Evolutionary conservation across 2,888 invertebrate genomes (phyloP).

Genomic region (Villa cingulata): DNA sequence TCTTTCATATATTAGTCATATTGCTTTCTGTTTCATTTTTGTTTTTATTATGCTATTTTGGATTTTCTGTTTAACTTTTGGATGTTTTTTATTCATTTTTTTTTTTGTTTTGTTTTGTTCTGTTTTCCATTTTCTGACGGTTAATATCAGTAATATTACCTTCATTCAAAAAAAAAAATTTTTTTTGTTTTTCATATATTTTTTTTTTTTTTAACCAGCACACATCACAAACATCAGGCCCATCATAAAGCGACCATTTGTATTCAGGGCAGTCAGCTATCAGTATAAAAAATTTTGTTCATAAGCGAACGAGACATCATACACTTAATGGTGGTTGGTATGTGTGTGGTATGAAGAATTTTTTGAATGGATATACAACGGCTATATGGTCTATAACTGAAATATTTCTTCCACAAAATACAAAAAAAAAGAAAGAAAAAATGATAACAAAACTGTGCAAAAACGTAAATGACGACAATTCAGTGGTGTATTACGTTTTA

Average conservation of each 20-base stretch:
- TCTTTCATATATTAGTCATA: constrained; percentile 6
- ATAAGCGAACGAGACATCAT: no score
- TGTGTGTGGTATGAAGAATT: no score
- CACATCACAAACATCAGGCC: constrained; percentile 8
- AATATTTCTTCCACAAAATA: no score
- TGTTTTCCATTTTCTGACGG: constrained; percentile 2
- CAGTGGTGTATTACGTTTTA: constrained; percentile 1
- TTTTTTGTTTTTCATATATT: neutral
- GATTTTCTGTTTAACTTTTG: neutral
- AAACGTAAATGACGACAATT: no score
- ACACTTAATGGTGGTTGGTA: no score
- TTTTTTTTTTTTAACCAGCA: neutral
- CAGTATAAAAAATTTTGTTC: no score
- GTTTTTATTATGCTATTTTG: no score
- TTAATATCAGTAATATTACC: no score
- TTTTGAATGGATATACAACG: no score
- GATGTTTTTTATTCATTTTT: neutral
- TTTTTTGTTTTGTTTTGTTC: neutral
- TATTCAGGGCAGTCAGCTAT: constrained; percentile 19
- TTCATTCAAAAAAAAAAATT: neutral
- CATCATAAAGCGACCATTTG: constrained; percentile 20
- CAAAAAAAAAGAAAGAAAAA: no score
- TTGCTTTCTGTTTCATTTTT: constrained; percentile 4
- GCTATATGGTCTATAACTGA: no score
- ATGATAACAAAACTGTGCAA: no score